Conservation (phyloP, 2,888 invertebrate species). For the Camponotus fellah region DNA sequence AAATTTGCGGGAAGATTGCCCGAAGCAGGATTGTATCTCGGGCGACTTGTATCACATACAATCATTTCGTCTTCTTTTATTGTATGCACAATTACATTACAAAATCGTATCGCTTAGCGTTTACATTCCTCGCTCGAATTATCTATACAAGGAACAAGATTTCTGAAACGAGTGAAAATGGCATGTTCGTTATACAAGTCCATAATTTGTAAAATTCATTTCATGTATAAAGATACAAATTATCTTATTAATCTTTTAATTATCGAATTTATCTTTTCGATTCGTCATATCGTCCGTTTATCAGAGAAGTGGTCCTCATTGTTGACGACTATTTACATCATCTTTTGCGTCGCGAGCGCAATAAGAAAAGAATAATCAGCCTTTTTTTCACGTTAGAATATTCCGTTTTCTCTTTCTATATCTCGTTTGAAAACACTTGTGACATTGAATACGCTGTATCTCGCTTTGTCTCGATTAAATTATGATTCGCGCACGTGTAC, state of each 20-base stretch:
- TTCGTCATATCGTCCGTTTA: background rate
- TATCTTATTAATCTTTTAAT: background rate
- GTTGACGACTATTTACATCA: background rate
- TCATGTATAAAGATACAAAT: background rate
- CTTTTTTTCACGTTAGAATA: background rate
- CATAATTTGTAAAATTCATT: background rate
- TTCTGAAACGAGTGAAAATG: background rate
- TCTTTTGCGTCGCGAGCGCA: background rate
- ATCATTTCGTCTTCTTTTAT: constrained; percentile 76
- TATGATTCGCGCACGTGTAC: no score
- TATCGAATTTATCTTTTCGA: background rate
- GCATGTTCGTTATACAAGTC: background rate
- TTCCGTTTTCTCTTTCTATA: background rate
- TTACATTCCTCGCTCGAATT: constrained; percentile 69
- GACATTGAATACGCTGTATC: background rate
- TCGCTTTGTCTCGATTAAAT: no score
- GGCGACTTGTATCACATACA: background rate
- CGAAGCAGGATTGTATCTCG: background rate
- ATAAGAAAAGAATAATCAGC: background rate
- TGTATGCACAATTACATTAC: constrained; percentile 81
- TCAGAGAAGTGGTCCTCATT: constrained; percentile 3
- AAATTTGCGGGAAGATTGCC: background rate
- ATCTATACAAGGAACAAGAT: constrained; percentile 32
- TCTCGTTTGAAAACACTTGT: background rate
- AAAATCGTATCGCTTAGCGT: constrained; percentile 78